phyloP scores from a whole-genome alignment of 2,113 vertebrate species.

The Lagenorhynchus albirostris region DNA sequence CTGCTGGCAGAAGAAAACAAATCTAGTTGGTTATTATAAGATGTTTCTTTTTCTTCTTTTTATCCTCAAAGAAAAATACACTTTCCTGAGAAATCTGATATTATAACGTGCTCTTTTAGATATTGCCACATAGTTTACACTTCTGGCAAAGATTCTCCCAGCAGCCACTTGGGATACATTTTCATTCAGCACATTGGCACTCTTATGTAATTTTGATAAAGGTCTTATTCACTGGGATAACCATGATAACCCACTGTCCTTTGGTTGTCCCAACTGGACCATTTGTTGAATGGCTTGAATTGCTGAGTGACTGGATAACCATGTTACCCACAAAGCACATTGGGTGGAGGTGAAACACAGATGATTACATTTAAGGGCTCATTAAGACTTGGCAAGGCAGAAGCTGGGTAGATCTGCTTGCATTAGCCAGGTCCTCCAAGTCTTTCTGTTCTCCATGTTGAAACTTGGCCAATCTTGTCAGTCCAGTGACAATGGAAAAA shows the following conservation, averaged over 20 bases:
- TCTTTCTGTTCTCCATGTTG: constrained; percentile 76
- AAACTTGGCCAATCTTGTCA: constrained; percentile 81
- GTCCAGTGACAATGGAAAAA: constrained; percentile 66
- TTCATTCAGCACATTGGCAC: constrained; percentile 68
- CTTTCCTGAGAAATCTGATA: constrained; percentile 51
- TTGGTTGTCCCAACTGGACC: constrained; percentile 48
- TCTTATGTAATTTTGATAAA: constrained; percentile 69
- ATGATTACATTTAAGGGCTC: constrained; percentile 85
- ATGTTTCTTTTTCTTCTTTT: constrained; percentile 47
- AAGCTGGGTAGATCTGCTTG: constrained; percentile 65
- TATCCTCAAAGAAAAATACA: constrained; percentile 37
- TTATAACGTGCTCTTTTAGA: constrained; percentile 73
- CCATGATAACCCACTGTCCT: constrained; percentile 42
- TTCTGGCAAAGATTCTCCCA: constrained; percentile 77
- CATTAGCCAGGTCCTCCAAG: constrained; percentile 75
- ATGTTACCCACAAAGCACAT: constrained; percentile 78
- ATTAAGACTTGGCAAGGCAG: constrained; percentile 70
- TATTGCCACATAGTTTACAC: constrained; percentile 81
- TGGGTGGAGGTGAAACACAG: constrained; percentile 79
- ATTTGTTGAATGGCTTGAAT: constrained; percentile 11
- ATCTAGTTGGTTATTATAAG: constrained; percentile 21
- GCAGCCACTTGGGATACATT: constrained; percentile 68
- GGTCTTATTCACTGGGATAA: constrained; percentile 71
- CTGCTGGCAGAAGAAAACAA: constrained; percentile 37
- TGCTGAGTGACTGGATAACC: constrained; percentile 57